Conservation (phyloP, 2,113 vertebrate species). For the Syngnathus typhle region DNA sequence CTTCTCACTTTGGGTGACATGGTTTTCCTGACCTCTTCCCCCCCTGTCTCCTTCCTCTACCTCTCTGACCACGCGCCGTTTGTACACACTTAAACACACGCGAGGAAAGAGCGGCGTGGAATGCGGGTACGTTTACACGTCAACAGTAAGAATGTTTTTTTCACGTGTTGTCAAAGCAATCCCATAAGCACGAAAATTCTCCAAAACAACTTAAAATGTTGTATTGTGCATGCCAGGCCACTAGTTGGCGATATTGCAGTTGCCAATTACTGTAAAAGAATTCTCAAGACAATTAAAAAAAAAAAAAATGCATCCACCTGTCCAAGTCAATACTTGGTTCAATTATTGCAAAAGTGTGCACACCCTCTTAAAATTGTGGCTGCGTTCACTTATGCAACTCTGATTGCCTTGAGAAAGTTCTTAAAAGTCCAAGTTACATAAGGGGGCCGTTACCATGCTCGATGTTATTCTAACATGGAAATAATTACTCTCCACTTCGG, state of each 20-base stretch:
- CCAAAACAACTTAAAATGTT: not conserved
- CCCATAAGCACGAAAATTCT: not conserved
- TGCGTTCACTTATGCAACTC: constrained; percentile 12
- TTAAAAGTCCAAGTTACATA: constrained; percentile 45
- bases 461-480: constrained; percentile 58
- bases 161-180: not conserved
- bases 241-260: not conserved
- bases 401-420: constrained; percentile 25
- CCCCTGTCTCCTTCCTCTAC: constrained; percentile 40
- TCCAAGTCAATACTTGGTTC: no score
- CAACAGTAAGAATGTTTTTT: not conserved
- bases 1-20: constrained; percentile 49
- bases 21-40: constrained; percentile 66
- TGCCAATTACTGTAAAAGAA: not conserved
- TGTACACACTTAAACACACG: constrained; percentile 14
- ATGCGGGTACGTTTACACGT: constrained; percentile 1
- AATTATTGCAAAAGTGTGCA: not conserved
- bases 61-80: constrained; percentile 36
- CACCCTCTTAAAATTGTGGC: not conserved
- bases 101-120: constrained; percentile 1
- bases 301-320: not conserved
- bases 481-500: constrained; percentile 52
- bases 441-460: constrained; percentile 44
- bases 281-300: not conserved
- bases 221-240: not conserved